Evolutionary conservation across 2,797 vertebrate genomes (phyloP).

Genomic region (Rallus crepitans): DNA sequence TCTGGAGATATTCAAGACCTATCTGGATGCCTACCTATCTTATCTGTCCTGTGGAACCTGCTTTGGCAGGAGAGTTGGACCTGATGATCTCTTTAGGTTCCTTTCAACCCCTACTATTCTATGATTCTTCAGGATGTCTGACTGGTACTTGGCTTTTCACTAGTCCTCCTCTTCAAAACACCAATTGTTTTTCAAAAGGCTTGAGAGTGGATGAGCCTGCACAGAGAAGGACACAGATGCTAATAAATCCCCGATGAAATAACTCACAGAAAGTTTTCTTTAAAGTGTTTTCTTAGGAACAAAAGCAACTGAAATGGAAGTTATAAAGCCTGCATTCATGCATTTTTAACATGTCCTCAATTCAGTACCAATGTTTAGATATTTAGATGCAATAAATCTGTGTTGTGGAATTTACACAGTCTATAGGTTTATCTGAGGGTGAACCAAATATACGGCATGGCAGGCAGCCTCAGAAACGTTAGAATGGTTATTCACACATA

Average conservation of each 20-base stretch:
- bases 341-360: neutral
- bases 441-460: neutral
- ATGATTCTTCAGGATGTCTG: neutral
- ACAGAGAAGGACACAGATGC: neutral
- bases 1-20: too few relatives aligned
- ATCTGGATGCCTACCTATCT: too few relatives aligned
- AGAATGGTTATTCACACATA: neutral
- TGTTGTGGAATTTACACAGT: neutral
- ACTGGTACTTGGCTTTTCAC: neutral
- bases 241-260: neutral
- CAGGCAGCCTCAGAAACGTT: slow-evolving; percentile 20
- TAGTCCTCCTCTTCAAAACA: neutral
- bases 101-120: too few relatives aligned
- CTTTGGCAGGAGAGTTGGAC: too few relatives aligned
- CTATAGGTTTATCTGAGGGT: neutral
- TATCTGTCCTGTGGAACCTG: too few relatives aligned
- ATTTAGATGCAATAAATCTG: neutral
- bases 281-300: neutral
- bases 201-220: neutral
- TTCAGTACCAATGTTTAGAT: neutral
- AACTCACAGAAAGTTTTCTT: neutral
- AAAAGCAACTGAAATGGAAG: neutral
- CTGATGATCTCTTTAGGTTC: too few relatives aligned
- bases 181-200: neutral
- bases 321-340: neutral